Evolutionary conservation across 2,113 vertebrate genomes (phyloP).

Genomic region (Sinocyclocheilus maitianheensis): DNA sequence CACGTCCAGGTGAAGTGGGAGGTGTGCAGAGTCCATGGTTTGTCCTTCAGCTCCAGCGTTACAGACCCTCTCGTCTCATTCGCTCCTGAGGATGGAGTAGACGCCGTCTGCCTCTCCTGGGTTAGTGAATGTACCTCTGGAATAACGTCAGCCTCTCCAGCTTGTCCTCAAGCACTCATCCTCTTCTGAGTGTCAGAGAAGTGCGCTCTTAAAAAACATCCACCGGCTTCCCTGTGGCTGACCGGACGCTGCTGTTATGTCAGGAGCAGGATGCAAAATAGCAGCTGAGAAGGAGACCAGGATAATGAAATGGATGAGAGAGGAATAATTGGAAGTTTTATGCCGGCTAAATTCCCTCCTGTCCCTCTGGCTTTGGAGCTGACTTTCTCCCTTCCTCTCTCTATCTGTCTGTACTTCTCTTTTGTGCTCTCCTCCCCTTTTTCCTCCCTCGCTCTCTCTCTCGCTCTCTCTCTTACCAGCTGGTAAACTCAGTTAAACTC

Average conservation of each 20-base stretch:
- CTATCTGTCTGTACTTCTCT: conserved; percentile 46
- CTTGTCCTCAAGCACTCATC: conserved; percentile 64
- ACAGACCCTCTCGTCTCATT: conserved; percentile 74
- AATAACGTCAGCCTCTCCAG: conserved; percentile 31
- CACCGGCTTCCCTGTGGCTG: conserved; percentile 62
- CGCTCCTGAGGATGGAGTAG: conserved; percentile 68
- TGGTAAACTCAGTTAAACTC: conserved; percentile 75
- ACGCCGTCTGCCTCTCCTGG: conserved; percentile 51
- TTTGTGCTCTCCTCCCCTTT: conserved; percentile 36
- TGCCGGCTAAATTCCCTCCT: conserved; percentile 23
- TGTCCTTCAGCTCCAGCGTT: conserved; percentile 83
- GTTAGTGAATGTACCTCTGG: background rate
- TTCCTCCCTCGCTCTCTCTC: conserved; percentile 57
- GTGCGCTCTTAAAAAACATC: conserved; percentile 69
- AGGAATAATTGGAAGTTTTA: conserved; percentile 11
- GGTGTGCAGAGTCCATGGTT: conserved; percentile 83
- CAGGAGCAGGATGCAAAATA: background rate
- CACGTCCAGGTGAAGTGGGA: conserved; percentile 78
- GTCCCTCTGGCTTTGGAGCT: conserved; percentile 59
- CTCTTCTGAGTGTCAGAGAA: conserved; percentile 74
- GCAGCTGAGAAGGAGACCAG: background rate
- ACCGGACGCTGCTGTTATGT: conserved; percentile 2
- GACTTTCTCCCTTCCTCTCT: conserved; percentile 55
- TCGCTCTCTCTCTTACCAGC: conserved; percentile 65
- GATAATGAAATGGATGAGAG: conserved; percentile 2